Percentiles rank a stretch among this genome's conserved stretches.
Conservation (phyloP, 2,113 vertebrate species). For the Myocastor coypus region DNA sequence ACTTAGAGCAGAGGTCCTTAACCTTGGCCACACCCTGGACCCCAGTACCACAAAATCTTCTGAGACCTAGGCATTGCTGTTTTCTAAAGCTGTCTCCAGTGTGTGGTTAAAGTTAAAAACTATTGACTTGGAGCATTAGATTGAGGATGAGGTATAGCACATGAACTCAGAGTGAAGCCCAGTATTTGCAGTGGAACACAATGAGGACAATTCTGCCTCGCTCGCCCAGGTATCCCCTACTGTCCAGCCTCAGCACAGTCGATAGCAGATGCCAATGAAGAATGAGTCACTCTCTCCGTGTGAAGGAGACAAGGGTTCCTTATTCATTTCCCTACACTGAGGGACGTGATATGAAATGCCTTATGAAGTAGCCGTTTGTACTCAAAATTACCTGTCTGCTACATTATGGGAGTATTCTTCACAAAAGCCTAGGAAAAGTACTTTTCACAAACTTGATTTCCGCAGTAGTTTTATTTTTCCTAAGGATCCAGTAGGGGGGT, state of each 20-base stretch:
- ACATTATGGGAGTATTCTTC: not conserved
- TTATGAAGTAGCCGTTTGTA: not conserved
- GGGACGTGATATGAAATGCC: not conserved
- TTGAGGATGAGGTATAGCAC: not conserved
- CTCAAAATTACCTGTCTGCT: not conserved
- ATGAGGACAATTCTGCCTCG: not conserved
- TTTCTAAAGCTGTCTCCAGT: not conserved
- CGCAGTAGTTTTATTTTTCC: not conserved
- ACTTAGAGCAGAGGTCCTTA: not conserved
- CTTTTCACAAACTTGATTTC: not conserved
- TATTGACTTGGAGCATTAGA: not conserved
- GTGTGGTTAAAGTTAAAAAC: too few species aligned
- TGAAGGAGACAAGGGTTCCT: not conserved
- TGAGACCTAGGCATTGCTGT: not conserved
- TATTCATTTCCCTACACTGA: not conserved
- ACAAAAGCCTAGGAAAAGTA: not conserved
- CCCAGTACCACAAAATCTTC: not conserved
- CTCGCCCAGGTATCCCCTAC: not conserved
- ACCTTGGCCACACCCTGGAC: not conserved
- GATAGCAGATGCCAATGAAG: not conserved
- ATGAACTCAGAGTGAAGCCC: conserved; percentile 25
- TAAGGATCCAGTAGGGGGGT: conserved; percentile 15
- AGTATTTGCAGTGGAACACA: conserved; percentile 43
- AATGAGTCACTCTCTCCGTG: not conserved
- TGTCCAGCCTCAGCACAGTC: not conserved